Percentiles rank a stretch among this genome's conserved stretches.
Conservation (phyloP, 1,140 invertebrate species). For the Sogatella furcifera region DNA sequence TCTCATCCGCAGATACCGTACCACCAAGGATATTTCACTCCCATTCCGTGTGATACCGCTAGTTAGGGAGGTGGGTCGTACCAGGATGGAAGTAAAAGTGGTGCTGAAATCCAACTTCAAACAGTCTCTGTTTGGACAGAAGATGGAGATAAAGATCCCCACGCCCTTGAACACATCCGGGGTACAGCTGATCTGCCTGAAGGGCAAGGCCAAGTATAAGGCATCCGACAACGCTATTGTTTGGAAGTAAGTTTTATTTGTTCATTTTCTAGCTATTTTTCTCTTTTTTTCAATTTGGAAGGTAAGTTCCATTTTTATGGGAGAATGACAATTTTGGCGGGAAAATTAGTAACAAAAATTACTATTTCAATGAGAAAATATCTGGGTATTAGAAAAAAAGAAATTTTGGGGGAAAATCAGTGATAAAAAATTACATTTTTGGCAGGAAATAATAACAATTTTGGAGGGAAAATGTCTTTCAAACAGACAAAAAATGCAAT, state of each 20-base stretch:
- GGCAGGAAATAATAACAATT: too few relatives aligned
- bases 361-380: too few relatives aligned
- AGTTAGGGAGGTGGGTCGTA: conserved; percentile 93
- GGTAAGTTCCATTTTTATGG: too few relatives aligned
- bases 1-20: conserved; percentile 85
- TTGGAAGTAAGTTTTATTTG: conserved; percentile 76
- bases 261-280: too few relatives aligned
- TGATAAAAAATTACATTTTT: too few relatives aligned
- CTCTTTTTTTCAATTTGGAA: too few relatives aligned
- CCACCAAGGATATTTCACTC: conserved; percentile 99
- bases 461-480: too few relatives aligned
- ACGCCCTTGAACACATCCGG: conserved; percentile 98
- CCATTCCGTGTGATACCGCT: conserved; percentile 98
- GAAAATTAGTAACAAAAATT: too few relatives aligned
- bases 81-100: conserved; percentile 98
- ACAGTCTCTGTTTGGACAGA: conserved; percentile 93
- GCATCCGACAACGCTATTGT: conserved; percentile 99
- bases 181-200: conserved; percentile 96
- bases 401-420: too few relatives aligned
- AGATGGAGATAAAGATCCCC: conserved; percentile 98
- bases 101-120: conserved; percentile 99
- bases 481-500: conserved; percentile 99
- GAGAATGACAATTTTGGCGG: too few relatives aligned
- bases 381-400: too few relatives aligned
- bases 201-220: conserved; percentile 99